A percentile compares a stretch with the other conserved stretches of the same genome.
phyloP scores from a whole-genome alignment of 53 echinoderm and acorn worm species.

The Actinopyga echinites region DNA sequence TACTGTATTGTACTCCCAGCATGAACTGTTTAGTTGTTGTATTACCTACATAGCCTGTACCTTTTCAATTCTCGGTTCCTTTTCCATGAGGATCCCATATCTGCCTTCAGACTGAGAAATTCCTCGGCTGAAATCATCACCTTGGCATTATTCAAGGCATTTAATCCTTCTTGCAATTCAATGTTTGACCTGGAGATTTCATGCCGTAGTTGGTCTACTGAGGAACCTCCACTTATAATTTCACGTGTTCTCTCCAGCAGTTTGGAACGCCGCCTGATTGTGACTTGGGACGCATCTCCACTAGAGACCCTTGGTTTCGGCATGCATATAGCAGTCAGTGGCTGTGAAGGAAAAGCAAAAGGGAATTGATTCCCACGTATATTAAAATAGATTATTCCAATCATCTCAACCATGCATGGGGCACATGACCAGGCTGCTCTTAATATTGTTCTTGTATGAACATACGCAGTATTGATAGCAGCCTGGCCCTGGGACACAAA shows the following conservation, averaged over 20 bases:
- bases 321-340: background rate
- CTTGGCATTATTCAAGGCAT: background rate
- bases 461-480: too few species aligned
- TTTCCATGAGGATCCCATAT: conserved; percentile 1
- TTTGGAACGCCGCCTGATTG: background rate
- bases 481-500: too few species aligned
- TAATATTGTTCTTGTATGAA: too few species aligned
- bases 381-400: too few species aligned
- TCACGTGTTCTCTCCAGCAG: background rate
- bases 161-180: background rate
- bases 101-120: background rate
- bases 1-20: too few species aligned
- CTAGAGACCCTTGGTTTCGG: background rate
- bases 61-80: background rate
- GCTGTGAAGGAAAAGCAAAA: too few species aligned
- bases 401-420: too few species aligned
- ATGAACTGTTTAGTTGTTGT: too few species aligned
- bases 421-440: too few species aligned
- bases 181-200: too few species aligned
- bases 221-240: background rate
- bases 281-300: background rate
- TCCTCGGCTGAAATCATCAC: background rate
- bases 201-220: background rate
- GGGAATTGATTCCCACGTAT: too few species aligned
- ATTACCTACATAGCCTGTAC: background rate